Evolutionary conservation across 2,888 invertebrate genomes (phyloP).

Genomic region (Brachycybe producta): DNA sequence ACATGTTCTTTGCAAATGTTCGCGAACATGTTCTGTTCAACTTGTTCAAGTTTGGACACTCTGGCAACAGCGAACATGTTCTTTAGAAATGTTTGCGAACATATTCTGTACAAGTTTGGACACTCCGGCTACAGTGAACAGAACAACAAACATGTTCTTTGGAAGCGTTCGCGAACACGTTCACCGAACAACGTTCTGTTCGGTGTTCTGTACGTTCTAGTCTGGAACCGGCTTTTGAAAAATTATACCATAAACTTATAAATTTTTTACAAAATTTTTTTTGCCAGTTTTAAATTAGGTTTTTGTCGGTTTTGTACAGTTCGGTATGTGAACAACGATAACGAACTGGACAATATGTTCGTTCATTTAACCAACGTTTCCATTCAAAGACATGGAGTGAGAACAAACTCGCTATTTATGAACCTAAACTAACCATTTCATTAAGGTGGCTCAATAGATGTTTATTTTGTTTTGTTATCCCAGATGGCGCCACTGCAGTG

Average conservation of each 20-base stretch:
- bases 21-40: too few species aligned
- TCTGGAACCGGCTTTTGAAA: not conserved
- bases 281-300: conserved; percentile 48
- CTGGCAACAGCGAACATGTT: too few species aligned
- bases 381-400: conserved; percentile 89
- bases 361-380: conserved; percentile 93
- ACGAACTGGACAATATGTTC: conserved; percentile 81
- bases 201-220: not conserved
- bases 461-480: too few species aligned
- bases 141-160: not conserved
- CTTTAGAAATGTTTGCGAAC: too few species aligned
- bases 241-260: not conserved
- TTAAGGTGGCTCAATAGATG: not conserved
- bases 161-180: not conserved
- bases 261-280: not conserved
- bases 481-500: too few species aligned
- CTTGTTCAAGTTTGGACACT: too few species aligned
- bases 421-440: not conserved
- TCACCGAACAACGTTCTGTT: not conserved
- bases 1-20: too few species aligned
- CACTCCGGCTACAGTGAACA: not conserved
- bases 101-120: not conserved
- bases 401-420: conserved; percentile 26
- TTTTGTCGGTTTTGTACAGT: conserved; percentile 94
- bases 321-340: conserved; percentile 65